Evolutionary conservation across 2,888 invertebrate genomes (phyloP).

Genomic region (Phengaris arion): DNA sequence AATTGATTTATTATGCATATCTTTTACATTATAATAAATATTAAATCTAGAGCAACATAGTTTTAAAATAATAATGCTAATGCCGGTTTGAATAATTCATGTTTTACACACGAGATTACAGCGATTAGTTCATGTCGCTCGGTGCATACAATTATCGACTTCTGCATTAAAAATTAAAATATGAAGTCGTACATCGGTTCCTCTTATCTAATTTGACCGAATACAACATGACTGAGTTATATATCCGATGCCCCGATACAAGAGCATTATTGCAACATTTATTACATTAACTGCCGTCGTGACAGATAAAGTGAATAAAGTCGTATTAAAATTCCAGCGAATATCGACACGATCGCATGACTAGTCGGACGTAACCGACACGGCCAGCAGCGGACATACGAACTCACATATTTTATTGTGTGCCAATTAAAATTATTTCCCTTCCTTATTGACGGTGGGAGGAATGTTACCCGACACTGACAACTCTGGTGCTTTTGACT

Average conservation of each 20-base stretch:
- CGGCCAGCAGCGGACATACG: slow-evolving; percentile 48
- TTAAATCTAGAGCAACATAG: slow-evolving; percentile 8
- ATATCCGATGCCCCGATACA: not conserved
- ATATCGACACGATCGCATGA: slow-evolving; percentile 46
- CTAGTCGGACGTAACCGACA: slow-evolving; percentile 59
- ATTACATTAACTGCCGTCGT: slow-evolving; percentile 5
- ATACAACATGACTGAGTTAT: not conserved
- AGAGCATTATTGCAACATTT: not conserved
- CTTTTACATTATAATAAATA: slow-evolving; percentile 7
- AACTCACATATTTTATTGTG: slow-evolving; percentile 71
- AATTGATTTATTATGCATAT: slow-evolving; percentile 35
- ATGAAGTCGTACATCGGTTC: not conserved
- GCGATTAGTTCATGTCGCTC: slow-evolving; percentile 7
- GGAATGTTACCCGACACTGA: slow-evolving; percentile 37
- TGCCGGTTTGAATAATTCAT: slow-evolving; percentile 8
- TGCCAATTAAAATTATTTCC: slow-evolving; percentile 72
- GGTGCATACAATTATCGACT: not conserved
- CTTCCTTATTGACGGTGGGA: slow-evolving; percentile 52
- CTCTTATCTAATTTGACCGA: not conserved
- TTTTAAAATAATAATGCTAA: slow-evolving; percentile 5
- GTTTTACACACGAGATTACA: slow-evolving; percentile 5
- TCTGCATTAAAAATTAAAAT: slow-evolving; percentile 6
- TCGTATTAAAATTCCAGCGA: slow-evolving; percentile 16
- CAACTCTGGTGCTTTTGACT: slow-evolving; percentile 33
- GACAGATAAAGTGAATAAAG: slow-evolving; percentile 11